phyloP scores from a whole-genome alignment of 2,888 invertebrate species.

The Sphecodes monilicornis region DNA sequence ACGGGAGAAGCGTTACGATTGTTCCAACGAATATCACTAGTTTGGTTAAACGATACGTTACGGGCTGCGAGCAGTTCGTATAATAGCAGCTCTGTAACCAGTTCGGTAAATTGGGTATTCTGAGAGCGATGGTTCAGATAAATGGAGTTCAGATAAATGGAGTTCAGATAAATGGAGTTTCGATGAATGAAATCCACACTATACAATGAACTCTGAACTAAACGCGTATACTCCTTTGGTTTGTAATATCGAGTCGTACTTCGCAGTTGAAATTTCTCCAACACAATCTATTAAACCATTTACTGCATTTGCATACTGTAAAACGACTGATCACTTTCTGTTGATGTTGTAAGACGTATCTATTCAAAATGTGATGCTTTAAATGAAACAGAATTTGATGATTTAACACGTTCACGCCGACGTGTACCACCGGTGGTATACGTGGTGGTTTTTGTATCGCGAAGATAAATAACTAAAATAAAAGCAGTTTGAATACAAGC shows the following conservation, averaged over 20 bases:
- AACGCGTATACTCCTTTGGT: background rate
- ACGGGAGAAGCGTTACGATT: background rate
- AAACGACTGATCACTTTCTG: no score
- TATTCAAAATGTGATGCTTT: no score
- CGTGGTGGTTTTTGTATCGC: no score
- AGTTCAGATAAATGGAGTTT: background rate
- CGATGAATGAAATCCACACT: background rate
- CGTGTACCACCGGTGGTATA: no score
- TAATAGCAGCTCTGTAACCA: background rate
- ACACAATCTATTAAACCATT: background rate
- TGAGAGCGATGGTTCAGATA: background rate
- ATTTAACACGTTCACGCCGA: no score
- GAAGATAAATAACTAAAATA: no score
- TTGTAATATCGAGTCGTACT: background rate
- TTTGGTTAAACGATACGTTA: background rate
- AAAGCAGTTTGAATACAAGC: no score
- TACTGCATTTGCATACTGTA: no score
- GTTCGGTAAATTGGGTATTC: background rate
- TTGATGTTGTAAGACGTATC: no score
- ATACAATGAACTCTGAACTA: constrained; percentile 5
- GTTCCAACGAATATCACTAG: background rate
- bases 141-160: background rate
- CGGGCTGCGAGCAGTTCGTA: background rate
- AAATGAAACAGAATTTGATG: no score
- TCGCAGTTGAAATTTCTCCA: background rate